Base-by-base conservation (phyloP, 2,888 invertebrate species). In the Agonopterix arenella region DNA sequence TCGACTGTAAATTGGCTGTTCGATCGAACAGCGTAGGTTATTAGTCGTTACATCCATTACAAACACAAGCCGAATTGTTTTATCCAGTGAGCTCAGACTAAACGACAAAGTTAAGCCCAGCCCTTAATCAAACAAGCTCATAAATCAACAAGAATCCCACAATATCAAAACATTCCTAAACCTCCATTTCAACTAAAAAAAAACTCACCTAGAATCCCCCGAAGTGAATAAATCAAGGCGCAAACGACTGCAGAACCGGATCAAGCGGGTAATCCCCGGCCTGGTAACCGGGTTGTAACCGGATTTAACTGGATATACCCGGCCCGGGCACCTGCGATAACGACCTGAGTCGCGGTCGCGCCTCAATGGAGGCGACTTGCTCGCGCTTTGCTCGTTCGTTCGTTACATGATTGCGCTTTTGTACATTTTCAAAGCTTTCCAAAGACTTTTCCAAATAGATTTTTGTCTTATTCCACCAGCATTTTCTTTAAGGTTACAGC, bases 271-370 rank as follows among this genome's bases (percentile, higher is more conserved):
- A 85, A 85, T 85, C 82, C 85, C 68, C 62, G 66, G 62, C 67
- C 67, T 74, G 74, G 82, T 81, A 83, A 75, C 81, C 77, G 76
- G 70, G 73, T 73, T 77, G 76, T 77, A 78, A 70, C 77, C 67
- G 77, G 78, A 69, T 78, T 75, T 71, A 65, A 54, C 63, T 64
- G 75, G 80, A 73, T 80, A 73, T 62, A 67, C 64, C 70, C 69
- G 69, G 69, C 57, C 72, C 76, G 76, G 79, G 67, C 83, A 86
- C 85, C 86, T 86, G 84, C 73, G 88, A 85, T 86, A 85, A 81
- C 83, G 82, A 76, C 70, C 68, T 62, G 64, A 58, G 60, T 60
- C 58, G 57, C 57, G 57, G 56, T 55, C 49, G 10, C 52, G 47
- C 47, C 44, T 41, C 45, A 41, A 18, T 36, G 18, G 38, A 36